These are phyloP conservation scores for Lobophora halterata DNA, from an alignment of 2,888 invertebrate species.

Conservation along the genomic window DNA sequence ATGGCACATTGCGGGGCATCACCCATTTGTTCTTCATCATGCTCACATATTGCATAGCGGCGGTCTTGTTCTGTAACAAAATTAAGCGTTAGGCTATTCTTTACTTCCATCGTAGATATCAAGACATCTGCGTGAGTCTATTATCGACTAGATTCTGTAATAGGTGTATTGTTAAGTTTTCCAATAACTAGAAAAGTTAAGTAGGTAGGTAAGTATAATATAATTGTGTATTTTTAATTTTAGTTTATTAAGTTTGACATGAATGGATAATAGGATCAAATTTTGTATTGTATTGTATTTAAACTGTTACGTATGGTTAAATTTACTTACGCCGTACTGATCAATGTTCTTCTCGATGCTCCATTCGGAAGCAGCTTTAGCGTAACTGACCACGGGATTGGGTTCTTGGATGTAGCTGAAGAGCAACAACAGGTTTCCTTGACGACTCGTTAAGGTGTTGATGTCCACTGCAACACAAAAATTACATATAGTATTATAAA, in stretches of 20 bases:
- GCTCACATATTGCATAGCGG: conserved; percentile 78
- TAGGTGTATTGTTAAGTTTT: too few relatives aligned
- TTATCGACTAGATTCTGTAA: too few relatives aligned
- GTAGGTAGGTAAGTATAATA: too few relatives aligned
- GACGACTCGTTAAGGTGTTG: conserved; percentile 56
- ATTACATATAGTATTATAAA: not conserved
- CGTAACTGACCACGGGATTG: conserved; percentile 72
- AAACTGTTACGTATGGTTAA: too few relatives aligned
- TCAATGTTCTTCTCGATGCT: conserved; percentile 73
- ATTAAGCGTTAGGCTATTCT: too few relatives aligned
- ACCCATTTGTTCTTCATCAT: conserved; percentile 74
- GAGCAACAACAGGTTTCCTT: conserved; percentile 64
- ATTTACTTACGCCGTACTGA: conserved; percentile 70
- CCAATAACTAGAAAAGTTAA: too few relatives aligned
- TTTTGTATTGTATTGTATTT: too few relatives aligned
- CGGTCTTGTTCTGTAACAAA: conserved; percentile 45
- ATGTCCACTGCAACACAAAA: conserved; percentile 64
- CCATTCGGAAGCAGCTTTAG: conserved; percentile 72
- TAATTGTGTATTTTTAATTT: too few relatives aligned
- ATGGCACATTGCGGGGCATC: conserved; percentile 81
- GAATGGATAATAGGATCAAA: too few relatives aligned
- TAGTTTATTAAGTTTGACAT: too few relatives aligned
- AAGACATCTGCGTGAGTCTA: too few relatives aligned
- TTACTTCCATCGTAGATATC: too few relatives aligned
- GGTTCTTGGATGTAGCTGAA: conserved; percentile 81